Base-by-base conservation (phyloP, 2,797 vertebrate genomes). In the Karalla daura region DNA sequence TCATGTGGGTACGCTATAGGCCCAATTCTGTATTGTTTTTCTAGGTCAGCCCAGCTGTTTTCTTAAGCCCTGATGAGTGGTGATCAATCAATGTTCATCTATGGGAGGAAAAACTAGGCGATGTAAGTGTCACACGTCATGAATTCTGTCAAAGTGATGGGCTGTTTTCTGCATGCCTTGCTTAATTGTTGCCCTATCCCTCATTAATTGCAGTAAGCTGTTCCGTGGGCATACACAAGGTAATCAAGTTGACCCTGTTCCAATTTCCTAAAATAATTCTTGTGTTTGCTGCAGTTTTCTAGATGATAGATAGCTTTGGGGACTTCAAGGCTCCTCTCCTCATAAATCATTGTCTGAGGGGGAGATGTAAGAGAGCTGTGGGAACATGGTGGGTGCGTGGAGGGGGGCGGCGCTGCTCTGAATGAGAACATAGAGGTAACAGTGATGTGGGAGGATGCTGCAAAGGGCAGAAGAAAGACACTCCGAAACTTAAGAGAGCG, bases 191-290 rank as follows among this genome's bases (percentile, higher is more conserved):
- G 70, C 74, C 63, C 72, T 73, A 73, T 86, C 77, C 66, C 67
- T 86, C 74, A 91, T 89, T 92, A 90, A 90, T 84, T 88, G 89
- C 73, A 41, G 68, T 47, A 71, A 85, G 82, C 83, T 78, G 80
- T 88, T 91, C 83, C 89, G 70, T 84, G 84, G 87, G 83, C 86
- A 77, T 58, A 76, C 67, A 89, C 87, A 80, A 85, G 79, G 89
- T 92, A 93, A 92, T 93, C 88, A 91, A 88, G 90, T 85, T 89
- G 88, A 92, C 89, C 86, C 86, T 78, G 93, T 88, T 94, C 93
- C 90, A 93, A 86, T 94, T 95, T 94, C 92, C 91, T 78, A 90
- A 94, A 94, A 95, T 94, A 95, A 93, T 92, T 93, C 85, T 80
- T 90, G 88, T 92, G 84, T 93, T 94, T 93, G 91, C 91, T 92